Conservation (phyloP, 2,888 invertebrate species). For the Eupithecia abbreviata region DNA sequence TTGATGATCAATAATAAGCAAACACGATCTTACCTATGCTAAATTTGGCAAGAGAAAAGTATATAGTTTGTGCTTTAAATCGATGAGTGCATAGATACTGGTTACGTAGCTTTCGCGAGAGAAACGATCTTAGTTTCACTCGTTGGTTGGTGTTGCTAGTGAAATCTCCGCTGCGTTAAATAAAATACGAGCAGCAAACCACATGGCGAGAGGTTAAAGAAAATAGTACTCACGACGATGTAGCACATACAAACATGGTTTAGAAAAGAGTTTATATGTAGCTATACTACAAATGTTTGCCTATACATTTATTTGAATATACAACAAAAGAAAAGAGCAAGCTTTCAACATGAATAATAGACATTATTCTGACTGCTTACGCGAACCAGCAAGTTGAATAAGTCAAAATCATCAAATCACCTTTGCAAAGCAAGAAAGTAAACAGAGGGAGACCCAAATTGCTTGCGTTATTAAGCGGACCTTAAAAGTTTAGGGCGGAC, state of each 20-base stretch:
- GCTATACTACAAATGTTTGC: background rate
- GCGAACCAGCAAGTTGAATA: slow-evolving; percentile 74
- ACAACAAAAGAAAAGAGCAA: slow-evolving; percentile 25
- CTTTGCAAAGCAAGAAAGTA: slow-evolving; percentile 77
- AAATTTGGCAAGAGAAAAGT: background rate
- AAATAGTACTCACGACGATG: slow-evolving; percentile 13
- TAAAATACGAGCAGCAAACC: slow-evolving; percentile 31
- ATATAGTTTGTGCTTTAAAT: slow-evolving; percentile 22
- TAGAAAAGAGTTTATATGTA: background rate
- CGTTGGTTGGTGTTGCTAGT: slow-evolving; percentile 50
- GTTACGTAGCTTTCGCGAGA: slow-evolving; percentile 74
- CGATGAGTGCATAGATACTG: slow-evolving; percentile 51
- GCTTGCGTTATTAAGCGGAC: slow-evolving; percentile 80
- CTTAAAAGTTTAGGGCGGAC: slow-evolving; percentile 81
- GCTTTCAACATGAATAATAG: slow-evolving; percentile 23
- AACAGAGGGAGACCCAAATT: slow-evolving; percentile 80
- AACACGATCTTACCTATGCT: background rate
- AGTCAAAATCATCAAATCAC: slow-evolving; percentile 83
- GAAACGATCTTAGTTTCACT: slow-evolving; percentile 77
- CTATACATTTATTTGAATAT: background rate
- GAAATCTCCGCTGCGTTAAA: slow-evolving; percentile 59
- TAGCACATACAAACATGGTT: background rate
- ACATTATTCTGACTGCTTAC: slow-evolving; percentile 50
- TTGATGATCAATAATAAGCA: background rate
- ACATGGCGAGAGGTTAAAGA: slow-evolving; percentile 35